Evolutionary conservation across 2,888 invertebrate genomes (phyloP), one percentile per base, ranked within the genome.

Genomic region (Pristionchus exspectatus): DNA sequence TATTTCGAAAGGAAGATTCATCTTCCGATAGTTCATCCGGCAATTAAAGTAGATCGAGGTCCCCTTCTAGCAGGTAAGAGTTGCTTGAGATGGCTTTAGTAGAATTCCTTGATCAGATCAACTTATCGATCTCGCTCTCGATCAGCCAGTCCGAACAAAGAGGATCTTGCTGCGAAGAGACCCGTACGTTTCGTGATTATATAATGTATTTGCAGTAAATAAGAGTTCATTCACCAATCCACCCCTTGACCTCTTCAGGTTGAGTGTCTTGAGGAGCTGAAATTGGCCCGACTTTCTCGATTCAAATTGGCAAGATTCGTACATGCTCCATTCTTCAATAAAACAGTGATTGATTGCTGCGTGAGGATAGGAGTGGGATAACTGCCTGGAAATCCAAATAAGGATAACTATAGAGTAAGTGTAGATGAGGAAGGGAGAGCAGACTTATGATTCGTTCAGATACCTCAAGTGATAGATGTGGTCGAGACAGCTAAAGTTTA

Each of bases 321-420:
- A 5, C 98, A 99, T 95, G 96, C 98, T 94, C 99, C 99, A 0
- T 98, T 98, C 96, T 99, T 99, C 89, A 97, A 97, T 91, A n/a
- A n/a, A n/a, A n/a, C 98, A 0, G 98, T 97, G 3, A 96, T 96
- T 92, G 98, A 98, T 21, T 98, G 98, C 95, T 99, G 97, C 96
- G 98, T 99, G 0, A 96, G 98, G 69, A 97, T 99, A 93, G 98
- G 98, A 87, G 98, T 99, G 91, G 99, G 99, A 0, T 97, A 97
- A 94, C 97, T 98, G 98, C 95, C 96, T 98, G 94, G 96, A 96
- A 94, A 94, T 24, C 87, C 87, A 1, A 50, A 24, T 38, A 24
- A 24, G 21, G 50, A 38, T 10, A 89, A 89, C 44, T 81, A 81
- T 30, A 24, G 81, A 33, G 81, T 89, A 24, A 89, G 81, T n/a